phyloP scores from a whole-genome alignment of 2,113 vertebrate genomes.

The Sebastes schlegelii region DNA sequence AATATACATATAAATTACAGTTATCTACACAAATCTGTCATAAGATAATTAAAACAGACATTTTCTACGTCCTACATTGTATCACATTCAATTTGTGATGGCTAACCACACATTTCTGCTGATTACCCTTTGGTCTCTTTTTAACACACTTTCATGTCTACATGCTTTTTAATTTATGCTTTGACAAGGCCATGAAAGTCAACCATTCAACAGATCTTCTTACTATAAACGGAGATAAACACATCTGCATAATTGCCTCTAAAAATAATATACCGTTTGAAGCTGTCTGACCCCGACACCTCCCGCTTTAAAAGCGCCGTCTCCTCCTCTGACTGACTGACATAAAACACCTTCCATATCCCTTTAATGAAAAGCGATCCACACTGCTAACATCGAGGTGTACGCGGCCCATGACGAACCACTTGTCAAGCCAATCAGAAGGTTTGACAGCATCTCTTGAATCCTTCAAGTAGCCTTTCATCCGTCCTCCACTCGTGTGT shows the following conservation, averaged over 20 bases:
- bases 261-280: conserved; percentile 67
- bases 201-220: conserved; percentile 21
- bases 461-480: conserved; percentile 49
- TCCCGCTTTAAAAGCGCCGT: conserved; percentile 34
- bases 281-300: conserved; percentile 34
- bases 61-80: not conserved
- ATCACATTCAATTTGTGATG: not conserved
- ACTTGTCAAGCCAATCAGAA: conserved; percentile 28
- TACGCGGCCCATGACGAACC: conserved; percentile 18
- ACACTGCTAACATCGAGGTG: not conserved
- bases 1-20: not conserved
- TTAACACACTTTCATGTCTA: conserved; percentile 18
- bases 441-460: conserved; percentile 38
- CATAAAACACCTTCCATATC: conserved; percentile 12
- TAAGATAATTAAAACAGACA: not conserved
- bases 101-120: not conserved
- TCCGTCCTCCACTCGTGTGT: conserved; percentile 20
- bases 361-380: conserved; percentile 28
- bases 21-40: not conserved
- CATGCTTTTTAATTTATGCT: conserved; percentile 33
- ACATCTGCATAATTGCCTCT: conserved; percentile 56
- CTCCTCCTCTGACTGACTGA: conserved; percentile 45
- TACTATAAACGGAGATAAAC: conserved; percentile 61
- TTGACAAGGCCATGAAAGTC: conserved; percentile 52
- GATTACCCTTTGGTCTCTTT: conserved; percentile 27